A percentile compares a stretch with the other conserved stretches of the same genome.
Conservation (phyloP, 2,888 invertebrate species). For the Trimorus sp. region DNA sequence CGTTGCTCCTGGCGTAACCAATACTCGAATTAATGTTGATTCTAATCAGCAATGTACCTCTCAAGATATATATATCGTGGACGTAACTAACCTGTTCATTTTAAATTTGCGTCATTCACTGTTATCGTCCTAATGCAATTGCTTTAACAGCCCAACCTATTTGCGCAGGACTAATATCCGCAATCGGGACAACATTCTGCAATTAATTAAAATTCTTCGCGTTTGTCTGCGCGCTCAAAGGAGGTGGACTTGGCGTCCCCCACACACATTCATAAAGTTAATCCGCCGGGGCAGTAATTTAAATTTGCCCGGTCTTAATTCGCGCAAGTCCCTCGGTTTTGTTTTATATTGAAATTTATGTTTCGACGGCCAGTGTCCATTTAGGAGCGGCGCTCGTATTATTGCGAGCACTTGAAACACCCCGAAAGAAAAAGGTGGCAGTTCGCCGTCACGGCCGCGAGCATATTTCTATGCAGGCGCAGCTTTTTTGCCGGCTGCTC, state of each 20-base stretch:
- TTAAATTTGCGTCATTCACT: conserved; percentile 28
- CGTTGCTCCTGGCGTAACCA: conserved; percentile 57
- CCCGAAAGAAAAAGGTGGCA: conserved; percentile 56
- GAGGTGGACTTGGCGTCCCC: too few species aligned
- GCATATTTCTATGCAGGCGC: conserved; percentile 72
- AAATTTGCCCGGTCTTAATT: conserved; percentile 34
- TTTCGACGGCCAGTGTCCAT: conserved; percentile 53
- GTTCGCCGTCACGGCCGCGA: conserved; percentile 63
- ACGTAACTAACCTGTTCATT: conserved; percentile 8
- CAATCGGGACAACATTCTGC: background rate
- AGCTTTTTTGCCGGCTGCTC: conserved; percentile 72
- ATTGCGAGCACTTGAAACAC: conserved; percentile 45
- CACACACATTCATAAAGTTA: conserved; percentile 33
- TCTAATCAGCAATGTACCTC: conserved; percentile 51
- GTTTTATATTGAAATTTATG: conserved; percentile 60
- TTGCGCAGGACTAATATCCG: background rate
- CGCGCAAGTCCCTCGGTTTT: conserved; percentile 52
- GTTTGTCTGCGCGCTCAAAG: too few species aligned
- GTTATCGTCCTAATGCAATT: background rate
- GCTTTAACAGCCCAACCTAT: background rate
- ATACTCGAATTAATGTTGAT: conserved; percentile 55
- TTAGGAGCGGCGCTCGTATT: conserved; percentile 44
- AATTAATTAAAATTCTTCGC: conserved; percentile 16
- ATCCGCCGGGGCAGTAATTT: conserved; percentile 18
- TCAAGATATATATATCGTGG: conserved; percentile 36